Evolutionary conservation across 2,888 invertebrate species (phyloP).

Genomic region (Colostygia pectinataria): DNA sequence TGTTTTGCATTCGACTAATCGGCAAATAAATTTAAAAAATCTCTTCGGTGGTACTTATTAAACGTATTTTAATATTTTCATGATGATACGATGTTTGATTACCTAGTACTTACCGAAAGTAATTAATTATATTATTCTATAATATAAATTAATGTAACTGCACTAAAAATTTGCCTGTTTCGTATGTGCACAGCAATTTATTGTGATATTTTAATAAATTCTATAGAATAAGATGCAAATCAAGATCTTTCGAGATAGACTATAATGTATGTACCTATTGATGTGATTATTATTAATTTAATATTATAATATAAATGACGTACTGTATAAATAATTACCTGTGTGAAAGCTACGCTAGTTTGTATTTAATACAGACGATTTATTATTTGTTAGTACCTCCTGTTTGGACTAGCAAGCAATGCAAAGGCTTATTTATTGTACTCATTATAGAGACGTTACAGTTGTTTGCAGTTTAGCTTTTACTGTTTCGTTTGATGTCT

Average conservation of each 20-base stretch:
- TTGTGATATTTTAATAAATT: conserved; percentile 83
- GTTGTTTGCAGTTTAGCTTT: conserved; percentile 38
- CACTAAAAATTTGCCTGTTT: conserved; percentile 83
- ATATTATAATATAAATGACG: conserved; percentile 48
- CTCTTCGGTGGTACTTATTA: conserved; percentile 15
- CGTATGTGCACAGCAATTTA: conserved; percentile 83
- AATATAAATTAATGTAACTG: conserved; percentile 75
- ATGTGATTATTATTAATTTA: conserved; percentile 72
- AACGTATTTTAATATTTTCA: conserved; percentile 30
- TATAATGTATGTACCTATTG: conserved; percentile 64
- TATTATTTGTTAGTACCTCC: conserved; percentile 40
- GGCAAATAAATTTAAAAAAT: conserved; percentile 28
- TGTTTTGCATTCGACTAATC: conserved; percentile 34
- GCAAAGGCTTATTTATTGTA: conserved; percentile 41
- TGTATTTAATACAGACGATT: conserved; percentile 62
- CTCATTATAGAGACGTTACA: conserved; percentile 33
- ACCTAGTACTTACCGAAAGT: conserved; percentile 50
- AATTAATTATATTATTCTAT: conserved; percentile 59
- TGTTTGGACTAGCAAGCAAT: conserved; percentile 52
- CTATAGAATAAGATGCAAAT: conserved; percentile 77
- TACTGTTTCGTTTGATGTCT: conserved; percentile 4
- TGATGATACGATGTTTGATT: conserved; percentile 52
- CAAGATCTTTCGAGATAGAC: conserved; percentile 68
- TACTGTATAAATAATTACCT: conserved; percentile 39
- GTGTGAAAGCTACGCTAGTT: conserved; percentile 51